Evolutionary conservation across 2,888 invertebrate species (phyloP).

Genomic region (Serripes groenlandicus): DNA sequence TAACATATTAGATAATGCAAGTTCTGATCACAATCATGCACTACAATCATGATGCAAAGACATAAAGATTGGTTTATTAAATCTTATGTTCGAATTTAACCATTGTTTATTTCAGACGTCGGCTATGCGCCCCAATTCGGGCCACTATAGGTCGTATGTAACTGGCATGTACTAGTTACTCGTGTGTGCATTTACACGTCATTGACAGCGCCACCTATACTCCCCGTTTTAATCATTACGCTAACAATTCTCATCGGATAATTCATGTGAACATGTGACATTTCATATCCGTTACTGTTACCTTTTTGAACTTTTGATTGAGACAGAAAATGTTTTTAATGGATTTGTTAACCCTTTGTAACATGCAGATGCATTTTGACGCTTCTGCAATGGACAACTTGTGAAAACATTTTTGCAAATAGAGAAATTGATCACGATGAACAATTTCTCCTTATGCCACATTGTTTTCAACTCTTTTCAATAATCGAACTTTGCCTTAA

Average conservation of each 20-base stretch:
- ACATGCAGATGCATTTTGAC: background rate
- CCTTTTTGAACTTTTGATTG: background rate
- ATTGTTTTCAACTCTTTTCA: background rate
- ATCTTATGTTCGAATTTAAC: no score
- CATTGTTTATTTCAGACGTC: constrained; percentile 59
- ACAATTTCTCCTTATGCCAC: background rate
- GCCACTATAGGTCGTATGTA: constrained; percentile 67
- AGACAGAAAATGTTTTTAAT: background rate
- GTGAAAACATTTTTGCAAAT: background rate
- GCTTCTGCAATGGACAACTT: background rate
- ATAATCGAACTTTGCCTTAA: no score
- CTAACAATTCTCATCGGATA: constrained; percentile 7
- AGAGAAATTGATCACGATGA: background rate
- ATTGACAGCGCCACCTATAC: constrained; percentile 10
- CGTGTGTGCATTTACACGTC: constrained; percentile 20
- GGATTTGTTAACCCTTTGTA: background rate
- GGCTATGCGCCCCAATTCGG: constrained; percentile 42
- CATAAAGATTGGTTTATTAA: no score
- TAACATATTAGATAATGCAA: no score
- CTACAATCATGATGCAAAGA: no score
- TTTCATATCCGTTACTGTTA: background rate
- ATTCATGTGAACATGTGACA: constrained; percentile 14
- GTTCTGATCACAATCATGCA: no score
- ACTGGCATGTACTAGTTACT: constrained; percentile 67
- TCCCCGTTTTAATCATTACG: background rate